Evolutionary conservation across 1,140 invertebrate genomes (phyloP), one percentile per base, ranked within the genome.

Genomic region (Habropoda laboriosa): DNA sequence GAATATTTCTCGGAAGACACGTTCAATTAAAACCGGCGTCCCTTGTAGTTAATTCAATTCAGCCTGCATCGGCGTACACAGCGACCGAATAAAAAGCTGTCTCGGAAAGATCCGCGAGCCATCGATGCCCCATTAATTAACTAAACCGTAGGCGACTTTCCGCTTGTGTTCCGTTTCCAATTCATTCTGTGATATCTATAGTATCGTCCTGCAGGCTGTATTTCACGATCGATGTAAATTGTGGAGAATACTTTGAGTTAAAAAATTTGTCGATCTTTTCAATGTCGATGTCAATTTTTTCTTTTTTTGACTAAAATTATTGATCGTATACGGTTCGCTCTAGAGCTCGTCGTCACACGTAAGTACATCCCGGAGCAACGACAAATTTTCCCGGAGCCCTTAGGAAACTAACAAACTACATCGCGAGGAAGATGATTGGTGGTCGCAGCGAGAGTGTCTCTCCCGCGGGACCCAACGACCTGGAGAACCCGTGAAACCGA

Each of bases 351-450:
- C n/a, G n/a, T n/a, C n/a, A 8, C 67, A 16, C 24, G 35, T 45
- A 38, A 18, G 16, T 63, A 63, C 47, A 63, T 53, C 72, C 35
- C n/a, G 16, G 1, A 8, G 18, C 27, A 49, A 21, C 60, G 60
- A 75, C 45, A 75, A 75, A 75, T 75, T 75, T 66, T 75, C 47
- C 60, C 45, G 27, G 42, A 40, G 60, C 60, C 60, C 35, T 53
- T 42, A 66, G 45, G 24, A 42, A 75, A 75, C 35, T 40, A 47
- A 75, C 60, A 75, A 75, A 64, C 60, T 66, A 63, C 58, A 30
- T 24, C 42, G 27, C 47, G 27, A 67, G 21, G 12, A 55, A 67
- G 38, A 76, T 67, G 63, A 76, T 76, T 55, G 61, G 61, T 55
- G 35, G 61, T 55, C 18, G 68, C n/a, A 42, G 68, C 24, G 51